Evolutionary conservation across 2,888 invertebrate species (phyloP), one percentile per base, ranked within the genome.

Genomic region (Neoaliturus tenellus): DNA sequence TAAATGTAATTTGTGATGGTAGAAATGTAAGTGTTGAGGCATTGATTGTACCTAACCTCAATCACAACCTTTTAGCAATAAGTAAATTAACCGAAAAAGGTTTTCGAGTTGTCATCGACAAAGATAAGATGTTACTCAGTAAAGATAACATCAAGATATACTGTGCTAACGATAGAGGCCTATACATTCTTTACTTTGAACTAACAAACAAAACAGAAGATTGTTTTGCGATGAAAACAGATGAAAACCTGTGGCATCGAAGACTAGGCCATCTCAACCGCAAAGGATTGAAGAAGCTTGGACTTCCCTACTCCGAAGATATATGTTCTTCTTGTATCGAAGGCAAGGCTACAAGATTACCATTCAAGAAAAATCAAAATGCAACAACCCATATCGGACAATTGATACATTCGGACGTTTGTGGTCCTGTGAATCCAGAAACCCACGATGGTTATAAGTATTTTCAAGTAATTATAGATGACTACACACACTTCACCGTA

Each of bases 401-500:
- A 51, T 67, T 87, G 12, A 78, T 87, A 25, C 86, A 86, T 62
- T 85, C 85, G 48, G 88, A 88, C 83, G 85, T 88, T 8, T 87
- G 87, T 84, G 88, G 88, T 25, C 87, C 86, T 35, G 85, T 89
- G 8, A 83, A 33, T 4, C 88, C 88, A 44, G n/a, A 17, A 0
- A 81, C 82, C 3, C 12, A 80, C 17, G 87, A 88, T 48, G 86
- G 85, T 12, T 71, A 86, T 25, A 87, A 83, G 23, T 87, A 87
- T 80, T 87, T 87, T n/a, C 85, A 87, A 10, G 82, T 85, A 17
- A 87, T 88, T 28, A 87, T 89, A 20, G 89, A 89, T 73, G 89
- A 89, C 44, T 88, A 81, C 80, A 88, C 88, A 0, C 87, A 89
- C 75, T 87, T 87, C 82, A 35, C 80, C 12, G 55, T 85, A 25